Evolutionary conservation across 2,113 vertebrate genomes (phyloP).

Genomic region (Anolis sagrei): DNA sequence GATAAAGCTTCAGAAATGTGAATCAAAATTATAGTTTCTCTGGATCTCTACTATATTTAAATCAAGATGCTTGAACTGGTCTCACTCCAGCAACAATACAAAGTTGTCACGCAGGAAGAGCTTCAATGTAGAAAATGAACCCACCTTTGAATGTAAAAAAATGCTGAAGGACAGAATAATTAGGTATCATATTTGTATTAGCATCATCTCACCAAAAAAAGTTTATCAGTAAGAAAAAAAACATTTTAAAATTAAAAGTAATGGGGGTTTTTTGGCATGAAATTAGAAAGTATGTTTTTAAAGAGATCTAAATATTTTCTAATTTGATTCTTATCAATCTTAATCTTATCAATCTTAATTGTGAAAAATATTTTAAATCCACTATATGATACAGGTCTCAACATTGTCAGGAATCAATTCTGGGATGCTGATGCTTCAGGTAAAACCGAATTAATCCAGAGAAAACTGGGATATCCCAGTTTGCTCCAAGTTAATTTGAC

Average conservation of each 20-base stretch:
- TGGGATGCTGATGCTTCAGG: too few relatives aligned
- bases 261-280: not conserved
- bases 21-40: not conserved
- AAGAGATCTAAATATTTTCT: slow-evolving; percentile 7
- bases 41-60: not conserved
- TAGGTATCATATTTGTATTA: not conserved
- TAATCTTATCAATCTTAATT: too few relatives aligned
- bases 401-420: too few relatives aligned
- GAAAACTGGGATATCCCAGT: too few relatives aligned
- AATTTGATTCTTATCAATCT: too few relatives aligned
- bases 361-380: too few relatives aligned
- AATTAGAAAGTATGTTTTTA: slow-evolving; percentile 12
- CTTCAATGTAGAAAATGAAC: not conserved
- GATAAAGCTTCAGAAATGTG: too few relatives aligned
- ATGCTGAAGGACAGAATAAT: too few relatives aligned
- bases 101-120: not conserved
- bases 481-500: too few relatives aligned
- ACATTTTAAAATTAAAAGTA: not conserved
- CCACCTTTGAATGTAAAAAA: too few relatives aligned
- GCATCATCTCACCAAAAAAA: not conserved
- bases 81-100: not conserved
- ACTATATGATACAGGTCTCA: too few relatives aligned
- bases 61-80: not conserved
- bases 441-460: too few relatives aligned
- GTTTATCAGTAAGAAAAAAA: slow-evolving; percentile 28